phyloP scores from a whole-genome alignment of 2,888 invertebrate genomes.

The Oligia latruncula region DNA sequence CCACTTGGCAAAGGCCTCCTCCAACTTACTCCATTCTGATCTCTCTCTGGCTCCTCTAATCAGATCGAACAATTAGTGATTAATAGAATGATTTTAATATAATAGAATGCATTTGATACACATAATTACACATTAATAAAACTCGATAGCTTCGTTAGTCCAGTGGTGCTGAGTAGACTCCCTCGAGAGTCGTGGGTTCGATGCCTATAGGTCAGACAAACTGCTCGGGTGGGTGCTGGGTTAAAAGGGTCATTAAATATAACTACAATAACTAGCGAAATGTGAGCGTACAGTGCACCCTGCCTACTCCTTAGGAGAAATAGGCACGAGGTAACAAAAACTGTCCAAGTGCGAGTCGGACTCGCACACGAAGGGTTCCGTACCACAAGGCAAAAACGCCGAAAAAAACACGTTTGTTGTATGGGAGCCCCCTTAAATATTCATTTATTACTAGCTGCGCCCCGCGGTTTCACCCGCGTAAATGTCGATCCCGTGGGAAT shows the following conservation, averaged over 20 bases:
- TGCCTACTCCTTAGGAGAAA: background rate
- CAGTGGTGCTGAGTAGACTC: background rate
- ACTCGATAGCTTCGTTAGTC: background rate
- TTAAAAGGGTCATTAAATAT: background rate
- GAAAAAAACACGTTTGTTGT: too few species aligned
- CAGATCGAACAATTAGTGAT: conserved; percentile 4
- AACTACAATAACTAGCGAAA: background rate
- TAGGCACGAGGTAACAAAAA: background rate
- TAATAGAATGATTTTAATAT: background rate
- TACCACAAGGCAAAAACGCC: too few species aligned
- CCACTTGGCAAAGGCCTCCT: background rate
- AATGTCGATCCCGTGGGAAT: too few species aligned
- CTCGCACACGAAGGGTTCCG: too few species aligned
- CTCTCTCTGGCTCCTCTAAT: background rate
- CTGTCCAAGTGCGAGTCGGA: too few species aligned
- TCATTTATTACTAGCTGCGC: too few species aligned
- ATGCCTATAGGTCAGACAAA: background rate
- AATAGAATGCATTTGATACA: background rate
- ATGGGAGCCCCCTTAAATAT: too few species aligned
- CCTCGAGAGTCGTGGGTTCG: background rate
- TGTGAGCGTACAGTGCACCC: background rate
- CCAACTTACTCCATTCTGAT: background rate
- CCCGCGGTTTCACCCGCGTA: too few species aligned
- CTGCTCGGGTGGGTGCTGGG: background rate
- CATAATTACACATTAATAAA: background rate